Evolutionary conservation across 2,113 vertebrate species (phyloP).

Genomic region (Podarcis cretensis): DNA sequence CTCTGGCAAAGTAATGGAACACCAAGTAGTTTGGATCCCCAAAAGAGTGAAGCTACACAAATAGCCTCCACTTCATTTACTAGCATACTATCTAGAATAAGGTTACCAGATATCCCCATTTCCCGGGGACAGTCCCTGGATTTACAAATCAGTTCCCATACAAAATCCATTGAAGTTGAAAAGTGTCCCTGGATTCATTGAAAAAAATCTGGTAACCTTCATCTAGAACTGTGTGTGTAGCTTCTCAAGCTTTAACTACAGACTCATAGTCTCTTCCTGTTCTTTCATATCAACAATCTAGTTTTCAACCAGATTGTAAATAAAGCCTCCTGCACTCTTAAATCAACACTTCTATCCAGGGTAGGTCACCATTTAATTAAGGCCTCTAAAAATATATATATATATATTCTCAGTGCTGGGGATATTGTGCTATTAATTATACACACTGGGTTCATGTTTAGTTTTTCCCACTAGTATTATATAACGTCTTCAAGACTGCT

Average conservation of each 20-base stretch:
- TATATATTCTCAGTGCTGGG: neutral
- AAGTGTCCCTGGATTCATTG: no score
- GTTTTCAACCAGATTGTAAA: neutral
- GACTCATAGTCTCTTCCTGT: neutral
- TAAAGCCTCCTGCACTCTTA: neutral
- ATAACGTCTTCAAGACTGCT: neutral
- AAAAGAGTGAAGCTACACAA: neutral
- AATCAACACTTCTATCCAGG: neutral
- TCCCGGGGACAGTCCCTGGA: no score
- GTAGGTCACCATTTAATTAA: neutral
- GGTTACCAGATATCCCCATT: no score
- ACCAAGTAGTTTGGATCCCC: neutral
- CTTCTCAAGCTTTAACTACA: neutral
- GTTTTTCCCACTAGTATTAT: slow-evolving; percentile 21
- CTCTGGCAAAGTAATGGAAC: slow-evolving; percentile 22
- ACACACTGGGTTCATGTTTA: slow-evolving; percentile 14
- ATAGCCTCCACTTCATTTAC: neutral
- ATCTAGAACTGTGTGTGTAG: neutral
- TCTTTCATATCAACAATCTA: slow-evolving; percentile 11
- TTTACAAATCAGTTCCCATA: no score
- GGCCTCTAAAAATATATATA: slow-evolving; percentile 1
- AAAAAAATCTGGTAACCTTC: no score
- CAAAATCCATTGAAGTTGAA: no score
- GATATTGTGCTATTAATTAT: neutral
- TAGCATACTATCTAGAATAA: neutral